Conservation (phyloP, 2,113 vertebrate species). For the Hucho hucho region DNA sequence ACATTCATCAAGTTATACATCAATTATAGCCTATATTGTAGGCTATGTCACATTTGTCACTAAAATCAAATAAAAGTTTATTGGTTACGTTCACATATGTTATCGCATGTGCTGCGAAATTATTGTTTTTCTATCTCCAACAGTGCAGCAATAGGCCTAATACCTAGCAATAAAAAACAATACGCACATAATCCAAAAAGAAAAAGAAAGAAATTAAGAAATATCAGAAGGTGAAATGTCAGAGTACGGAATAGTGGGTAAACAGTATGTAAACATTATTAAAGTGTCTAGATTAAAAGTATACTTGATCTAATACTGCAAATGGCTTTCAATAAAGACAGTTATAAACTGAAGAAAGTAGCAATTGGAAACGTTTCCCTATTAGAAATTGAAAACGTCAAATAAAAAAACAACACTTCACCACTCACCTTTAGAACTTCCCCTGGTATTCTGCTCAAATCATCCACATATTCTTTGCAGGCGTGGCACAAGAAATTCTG, state of each 20-base stretch:
- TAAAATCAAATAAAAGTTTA: not conserved
- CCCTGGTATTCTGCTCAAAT: constrained; percentile 86
- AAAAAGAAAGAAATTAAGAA: too few relatives aligned
- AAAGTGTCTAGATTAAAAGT: not conserved
- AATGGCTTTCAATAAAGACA: not conserved
- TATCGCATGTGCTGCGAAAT: too few relatives aligned
- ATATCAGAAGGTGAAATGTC: too few relatives aligned
- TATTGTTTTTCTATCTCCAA: too few relatives aligned
- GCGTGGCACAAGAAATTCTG: constrained; percentile 93
- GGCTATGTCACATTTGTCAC: not conserved
- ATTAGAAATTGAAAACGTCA: too few relatives aligned
- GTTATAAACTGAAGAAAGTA: not conserved
- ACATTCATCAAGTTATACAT: not conserved
- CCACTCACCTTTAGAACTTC: constrained; percentile 77
- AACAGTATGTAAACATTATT: too few relatives aligned
- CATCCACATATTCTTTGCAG: constrained; percentile 93
- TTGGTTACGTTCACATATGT: not conserved
- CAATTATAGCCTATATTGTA: not conserved
- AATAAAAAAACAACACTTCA: not conserved
- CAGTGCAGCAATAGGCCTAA: too few relatives aligned
- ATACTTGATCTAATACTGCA: not conserved
- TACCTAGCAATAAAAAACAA: too few relatives aligned
- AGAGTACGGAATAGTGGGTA: too few relatives aligned
- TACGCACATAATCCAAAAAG: too few relatives aligned
- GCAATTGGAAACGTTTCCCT: too few relatives aligned